Evolutionary conservation across 2,113 vertebrate genomes (phyloP), one percentile per base, ranked within the genome.

Genomic region (Prinia subflava): DNA sequence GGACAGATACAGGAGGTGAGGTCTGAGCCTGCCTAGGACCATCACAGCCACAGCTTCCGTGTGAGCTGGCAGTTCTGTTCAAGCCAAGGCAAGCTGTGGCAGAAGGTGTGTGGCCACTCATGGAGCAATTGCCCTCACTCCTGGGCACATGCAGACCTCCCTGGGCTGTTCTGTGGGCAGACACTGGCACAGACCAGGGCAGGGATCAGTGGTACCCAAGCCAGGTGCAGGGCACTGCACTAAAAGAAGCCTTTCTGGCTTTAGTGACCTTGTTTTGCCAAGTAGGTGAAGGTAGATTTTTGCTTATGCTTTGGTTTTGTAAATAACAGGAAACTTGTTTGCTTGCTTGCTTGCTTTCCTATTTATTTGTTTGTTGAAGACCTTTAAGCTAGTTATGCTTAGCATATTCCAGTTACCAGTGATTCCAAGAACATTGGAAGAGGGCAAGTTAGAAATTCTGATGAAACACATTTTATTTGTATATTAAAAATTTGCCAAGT

Each of bases 41-140:
- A 11, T 12, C 33, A 14, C 55, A 87, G 31, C 50, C 59, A 65
- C 50, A 81, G 42, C 4, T 41, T 22, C 27, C 7, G 1, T 30
- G 30, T 17, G 13, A 37, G 56, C 0, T 42, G 79, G 20, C 0
- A 0, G 6, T 1, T 25, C 37, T 20, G 25, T 14, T 77, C 41
- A 57, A 68, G 67, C 17, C 15, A 39, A 59, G 13, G 22, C 9
- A 73, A 76, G 27, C 30, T 44, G 8, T 15, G 13, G 13, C 49
- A 90, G 50, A 39, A 35, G 1, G 4, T 19, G 31, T n/a, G 46
- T 44, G 60, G 47, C 31, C 13, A 9, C 24, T n/a, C 24, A 18
- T 1, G 4, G 23, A 44, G 42, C 5, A 33, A 10, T 5, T 52
- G 6, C 13, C 13, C 5, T 0, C 4, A 1, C 15, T 57, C 14